Conservation (phyloP, 2,113 vertebrate species). For the Macroglossus sobrinus region DNA sequence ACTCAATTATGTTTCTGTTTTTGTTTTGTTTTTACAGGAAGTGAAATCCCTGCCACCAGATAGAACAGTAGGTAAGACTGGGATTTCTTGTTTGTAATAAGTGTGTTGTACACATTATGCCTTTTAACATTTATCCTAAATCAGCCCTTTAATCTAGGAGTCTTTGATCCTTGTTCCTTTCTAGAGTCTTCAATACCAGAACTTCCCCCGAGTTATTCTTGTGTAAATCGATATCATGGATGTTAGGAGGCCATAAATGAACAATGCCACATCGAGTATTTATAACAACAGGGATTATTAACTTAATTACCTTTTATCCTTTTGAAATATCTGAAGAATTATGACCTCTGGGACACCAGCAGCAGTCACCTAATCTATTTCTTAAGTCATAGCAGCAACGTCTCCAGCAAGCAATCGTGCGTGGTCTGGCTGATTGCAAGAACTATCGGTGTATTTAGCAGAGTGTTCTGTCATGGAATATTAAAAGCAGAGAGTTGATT, state of each 20-base stretch:
- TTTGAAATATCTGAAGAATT: slow-evolving; percentile 73
- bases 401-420: not conserved
- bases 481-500: not conserved
- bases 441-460: not conserved
- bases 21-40: slow-evolving; percentile 71
- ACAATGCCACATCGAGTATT: slow-evolving; percentile 69
- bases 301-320: slow-evolving; percentile 68
- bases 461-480: not conserved
- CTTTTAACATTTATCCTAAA: slow-evolving; percentile 75
- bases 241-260: slow-evolving; percentile 68
- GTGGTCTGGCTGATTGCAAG: not conserved
- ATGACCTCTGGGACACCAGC: slow-evolving; percentile 59
- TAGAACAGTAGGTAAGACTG: slow-evolving; percentile 58
- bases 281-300: slow-evolving; percentile 74
- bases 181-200: slow-evolving; percentile 71
- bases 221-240: slow-evolving; percentile 74
- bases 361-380: slow-evolving; percentile 67
- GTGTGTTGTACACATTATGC: slow-evolving; percentile 67
- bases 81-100: slow-evolving; percentile 73
- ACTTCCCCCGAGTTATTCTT: slow-evolving; percentile 54
- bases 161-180: slow-evolving; percentile 76
- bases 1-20: slow-evolving; percentile 60
- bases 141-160: slow-evolving; percentile 77
- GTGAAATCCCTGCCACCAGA: slow-evolving; percentile 58
- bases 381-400: slow-evolving; percentile 9